A percentile compares a stretch with the other conserved stretches of the same genome.
These are phyloP conservation scores for Vespertilio murinus DNA, from an alignment of 2,797 vertebrate species.

Conservation along the genomic window DNA sequence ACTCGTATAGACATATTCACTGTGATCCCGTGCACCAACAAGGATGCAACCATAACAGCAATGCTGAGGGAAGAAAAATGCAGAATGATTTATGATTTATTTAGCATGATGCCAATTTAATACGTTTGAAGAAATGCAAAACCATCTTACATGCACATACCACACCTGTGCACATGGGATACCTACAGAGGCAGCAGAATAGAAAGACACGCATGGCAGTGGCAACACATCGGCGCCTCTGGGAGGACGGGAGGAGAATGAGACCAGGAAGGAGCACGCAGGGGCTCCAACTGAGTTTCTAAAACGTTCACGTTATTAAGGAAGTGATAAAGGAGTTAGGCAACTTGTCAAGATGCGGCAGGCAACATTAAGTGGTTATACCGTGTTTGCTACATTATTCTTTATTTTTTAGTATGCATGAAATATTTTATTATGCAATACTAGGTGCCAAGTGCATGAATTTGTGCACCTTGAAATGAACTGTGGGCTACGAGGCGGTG, in stretches of 20 bases:
- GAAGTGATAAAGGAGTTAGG: background rate
- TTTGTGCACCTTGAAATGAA: no score
- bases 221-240: background rate
- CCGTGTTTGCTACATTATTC: background rate
- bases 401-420: background rate
- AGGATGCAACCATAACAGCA: background rate
- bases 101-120: background rate
- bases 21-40: rapidly evolving
- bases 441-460: no score
- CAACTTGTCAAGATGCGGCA: background rate
- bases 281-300: background rate
- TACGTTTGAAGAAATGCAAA: background rate
- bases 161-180: background rate
- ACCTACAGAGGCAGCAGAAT: background rate
- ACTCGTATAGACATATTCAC: rapidly evolving
- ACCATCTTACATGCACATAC: background rate
- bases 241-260: background rate
- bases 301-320: background rate
- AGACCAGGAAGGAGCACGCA: background rate
- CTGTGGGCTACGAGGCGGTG: no score
- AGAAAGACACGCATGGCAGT: background rate
- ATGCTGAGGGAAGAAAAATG: background rate
- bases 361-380: background rate
- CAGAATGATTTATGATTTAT: background rate
- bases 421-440: background rate